phyloP scores from a whole-genome alignment of 2,888 invertebrate genomes.

The Noctua janthe region DNA sequence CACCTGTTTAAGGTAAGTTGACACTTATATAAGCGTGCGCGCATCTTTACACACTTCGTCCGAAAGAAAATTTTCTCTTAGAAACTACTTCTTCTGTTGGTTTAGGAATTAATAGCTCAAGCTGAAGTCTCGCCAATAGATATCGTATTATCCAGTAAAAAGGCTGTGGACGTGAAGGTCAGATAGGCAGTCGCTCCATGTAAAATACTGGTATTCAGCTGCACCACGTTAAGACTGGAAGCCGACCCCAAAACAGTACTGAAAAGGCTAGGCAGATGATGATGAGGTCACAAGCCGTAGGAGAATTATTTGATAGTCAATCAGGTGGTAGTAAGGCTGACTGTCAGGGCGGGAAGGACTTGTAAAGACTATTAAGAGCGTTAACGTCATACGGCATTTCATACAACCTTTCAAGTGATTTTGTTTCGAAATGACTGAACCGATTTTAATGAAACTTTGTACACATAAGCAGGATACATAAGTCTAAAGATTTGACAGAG shows the following conservation, averaged over 20 bases:
- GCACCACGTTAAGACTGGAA: neutral
- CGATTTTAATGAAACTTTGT: too few species aligned
- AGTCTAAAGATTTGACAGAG: too few species aligned
- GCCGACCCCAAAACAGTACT: too few species aligned
- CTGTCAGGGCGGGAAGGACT: neutral
- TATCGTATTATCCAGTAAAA: neutral
- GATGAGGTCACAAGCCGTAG: too few species aligned
- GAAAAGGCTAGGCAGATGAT: too few species aligned
- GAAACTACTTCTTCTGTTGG: neutral
- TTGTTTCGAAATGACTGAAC: too few species aligned
- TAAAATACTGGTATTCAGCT: neutral
- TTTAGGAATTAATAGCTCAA: neutral
- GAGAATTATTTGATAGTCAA: neutral
- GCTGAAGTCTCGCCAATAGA: neutral
- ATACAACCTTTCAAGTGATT: too few species aligned
- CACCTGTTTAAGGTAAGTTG: constrained; percentile 8
- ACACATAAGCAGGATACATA: too few species aligned
- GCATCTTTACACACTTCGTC: neutral
- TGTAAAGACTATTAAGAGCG: neutral
- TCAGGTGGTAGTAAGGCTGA: neutral
- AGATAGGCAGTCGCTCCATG: neutral
- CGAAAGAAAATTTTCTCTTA: neutral
- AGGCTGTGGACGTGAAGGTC: neutral
- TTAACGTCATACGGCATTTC: too few species aligned
- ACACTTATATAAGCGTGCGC: constrained; percentile 30